phyloP scores from a whole-genome alignment of 1,140 invertebrate species.

The Leptopilina boulardi region DNA sequence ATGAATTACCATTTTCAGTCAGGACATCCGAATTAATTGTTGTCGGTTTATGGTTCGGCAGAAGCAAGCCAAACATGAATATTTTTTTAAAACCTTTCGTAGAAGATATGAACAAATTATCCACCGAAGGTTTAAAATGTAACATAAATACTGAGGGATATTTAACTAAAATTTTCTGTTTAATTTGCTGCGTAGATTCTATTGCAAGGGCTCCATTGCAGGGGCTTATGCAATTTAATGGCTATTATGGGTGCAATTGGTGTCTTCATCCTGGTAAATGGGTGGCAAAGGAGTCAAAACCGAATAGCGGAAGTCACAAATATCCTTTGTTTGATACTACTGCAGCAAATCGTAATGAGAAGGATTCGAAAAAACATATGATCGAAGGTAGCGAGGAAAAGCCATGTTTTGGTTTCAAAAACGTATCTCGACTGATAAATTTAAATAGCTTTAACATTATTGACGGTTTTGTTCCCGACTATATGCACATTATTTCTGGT shows the following conservation, averaged over 20 bases:
- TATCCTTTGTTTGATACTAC: too few species aligned
- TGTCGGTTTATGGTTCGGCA: conserved; percentile 35
- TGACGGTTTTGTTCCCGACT: conserved; percentile 22
- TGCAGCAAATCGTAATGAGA: too few species aligned
- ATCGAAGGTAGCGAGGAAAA: not conserved
- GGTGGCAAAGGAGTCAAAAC: not conserved
- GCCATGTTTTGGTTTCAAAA: not conserved
- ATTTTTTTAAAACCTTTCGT: too few species aligned
- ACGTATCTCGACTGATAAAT: too few species aligned
- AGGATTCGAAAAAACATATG: not conserved
- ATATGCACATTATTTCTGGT: not conserved
- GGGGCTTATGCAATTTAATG: conserved; percentile 37
- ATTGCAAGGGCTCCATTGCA: not conserved
- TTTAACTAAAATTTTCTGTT: not conserved
- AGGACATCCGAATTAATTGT: conserved; percentile 12
- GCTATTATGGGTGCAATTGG: conserved; percentile 7
- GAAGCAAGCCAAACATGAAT: conserved; percentile 34
- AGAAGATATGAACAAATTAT: conserved; percentile 30
- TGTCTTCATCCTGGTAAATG: conserved; percentile 21
- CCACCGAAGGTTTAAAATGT: not conserved
- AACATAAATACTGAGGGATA: not conserved
- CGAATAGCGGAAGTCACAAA: too few species aligned
- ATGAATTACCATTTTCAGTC: too few species aligned
- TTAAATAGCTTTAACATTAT: too few species aligned
- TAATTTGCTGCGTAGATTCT: not conserved